Evolutionary conservation across 2,888 invertebrate genomes (phyloP).

Genomic region (Steromphala cineraria): DNA sequence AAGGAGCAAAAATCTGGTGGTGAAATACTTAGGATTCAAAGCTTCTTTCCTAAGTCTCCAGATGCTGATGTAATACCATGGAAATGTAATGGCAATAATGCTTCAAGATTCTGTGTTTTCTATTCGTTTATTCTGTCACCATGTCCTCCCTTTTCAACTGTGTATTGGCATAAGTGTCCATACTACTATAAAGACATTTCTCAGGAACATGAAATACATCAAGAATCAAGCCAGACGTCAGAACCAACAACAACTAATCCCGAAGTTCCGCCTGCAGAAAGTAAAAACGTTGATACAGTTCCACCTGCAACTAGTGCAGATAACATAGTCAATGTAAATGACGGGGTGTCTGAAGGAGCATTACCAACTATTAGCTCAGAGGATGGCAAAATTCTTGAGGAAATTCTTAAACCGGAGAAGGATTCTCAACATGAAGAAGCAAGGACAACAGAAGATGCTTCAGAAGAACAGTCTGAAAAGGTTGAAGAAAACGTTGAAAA

Average conservation of each 20-base stretch:
- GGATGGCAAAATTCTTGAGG: neutral
- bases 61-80: neutral
- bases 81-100: constrained; percentile 23
- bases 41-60: constrained; percentile 9
- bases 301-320: too few relatives aligned
- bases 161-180: constrained; percentile 38
- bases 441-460: constrained; percentile 1
- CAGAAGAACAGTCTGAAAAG: neutral
- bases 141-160: constrained; percentile 40
- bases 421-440: neutral
- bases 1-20: neutral
- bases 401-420: neutral
- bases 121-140: constrained; percentile 31
- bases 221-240: too few relatives aligned
- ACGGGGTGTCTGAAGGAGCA: too few relatives aligned
- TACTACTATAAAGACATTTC: neutral
- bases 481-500: neutral
- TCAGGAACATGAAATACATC: neutral
- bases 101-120: constrained; percentile 26
- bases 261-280: too few relatives aligned
- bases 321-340: too few relatives aligned
- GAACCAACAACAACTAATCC: too few relatives aligned
- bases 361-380: neutral
- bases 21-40: neutral
- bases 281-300: too few relatives aligned